Conservation (phyloP, 2,113 vertebrate species). For the Petromus typicus region DNA sequence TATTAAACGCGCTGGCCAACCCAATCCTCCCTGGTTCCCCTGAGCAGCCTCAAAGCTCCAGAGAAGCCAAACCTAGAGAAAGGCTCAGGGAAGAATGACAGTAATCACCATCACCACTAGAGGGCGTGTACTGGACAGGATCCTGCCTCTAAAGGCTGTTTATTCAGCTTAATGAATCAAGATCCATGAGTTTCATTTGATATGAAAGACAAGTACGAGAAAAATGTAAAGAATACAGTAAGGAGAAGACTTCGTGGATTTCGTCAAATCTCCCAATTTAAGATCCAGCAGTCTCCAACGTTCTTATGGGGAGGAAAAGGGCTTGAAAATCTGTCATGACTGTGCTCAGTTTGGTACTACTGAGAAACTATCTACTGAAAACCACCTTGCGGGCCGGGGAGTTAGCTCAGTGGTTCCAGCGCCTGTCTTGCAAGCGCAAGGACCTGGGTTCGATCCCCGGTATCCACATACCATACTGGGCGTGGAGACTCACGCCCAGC, state of each 20-base stretch:
- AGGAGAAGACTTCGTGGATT: conserved; percentile 1
- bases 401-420: too few relatives aligned
- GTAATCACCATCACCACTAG: background rate
- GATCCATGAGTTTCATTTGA: conserved; percentile 21
- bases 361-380: background rate
- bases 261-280: background rate
- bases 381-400: too few relatives aligned
- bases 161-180: background rate
- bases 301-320: background rate
- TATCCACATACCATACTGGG: too few relatives aligned
- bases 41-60: background rate
- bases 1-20: background rate
- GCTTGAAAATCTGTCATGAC: background rate
- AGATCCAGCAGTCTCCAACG: background rate
- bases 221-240: conserved; percentile 20
- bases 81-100: background rate
- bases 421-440: too few relatives aligned
- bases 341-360: background rate
- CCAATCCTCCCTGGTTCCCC: background rate
- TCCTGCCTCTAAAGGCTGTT: background rate
- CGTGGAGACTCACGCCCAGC: too few relatives aligned
- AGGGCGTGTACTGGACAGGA: background rate
- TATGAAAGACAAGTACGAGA: background rate
- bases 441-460: too few relatives aligned
- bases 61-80: conserved; percentile 39